Evolutionary conservation across 1,140 invertebrate genomes (phyloP), one percentile per base, ranked within the genome.

Genomic region (Bombus waltoni): DNA sequence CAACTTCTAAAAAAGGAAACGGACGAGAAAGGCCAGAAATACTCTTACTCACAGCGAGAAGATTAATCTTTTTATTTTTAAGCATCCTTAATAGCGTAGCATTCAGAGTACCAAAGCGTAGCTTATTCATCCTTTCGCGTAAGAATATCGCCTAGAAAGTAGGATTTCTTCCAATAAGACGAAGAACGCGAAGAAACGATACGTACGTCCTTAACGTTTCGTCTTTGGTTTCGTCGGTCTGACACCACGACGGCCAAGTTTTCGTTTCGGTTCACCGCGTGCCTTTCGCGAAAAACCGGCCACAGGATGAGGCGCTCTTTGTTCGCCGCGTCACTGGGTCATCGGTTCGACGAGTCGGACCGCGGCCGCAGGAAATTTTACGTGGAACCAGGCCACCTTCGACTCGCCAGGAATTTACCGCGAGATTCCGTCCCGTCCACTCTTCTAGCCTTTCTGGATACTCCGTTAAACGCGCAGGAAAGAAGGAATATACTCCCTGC

Each of bases 271-370:
- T 89, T 86, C 38, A 57, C 44, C 38, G 35, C 73, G 59, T 89
- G 70, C 83, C 78, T 40, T 57, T 15, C 44, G 74, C 32, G 65
- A 78, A 86, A 80, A 83, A 88, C n/a, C 65, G n/a, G 35, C 25
- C 53, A 25, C 11, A 10, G 62, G 32, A 80, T 35, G 75, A 66
- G 66, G 72, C 35, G 28, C n/a, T 42, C 76, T 79, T 88, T 86
- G 87, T 86, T 86, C 72, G 83, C 70, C 75, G 53, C 71, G 70
- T 83, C 79, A 88, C 76, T 83, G 82, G 71, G 77, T 81, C 73
- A 86, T 68, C 79, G 79, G 84, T 86, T 74, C 38, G 68, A 18
- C 32, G 38, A 47, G 42, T 86, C 73, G 38, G 38, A 28, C 59
- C 66, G 38, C 32, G 66, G 18, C 32, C 57, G 38, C 42, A 77